Conservation (phyloP, 1,140 invertebrate species). For the Calliphora vicina region DNA sequence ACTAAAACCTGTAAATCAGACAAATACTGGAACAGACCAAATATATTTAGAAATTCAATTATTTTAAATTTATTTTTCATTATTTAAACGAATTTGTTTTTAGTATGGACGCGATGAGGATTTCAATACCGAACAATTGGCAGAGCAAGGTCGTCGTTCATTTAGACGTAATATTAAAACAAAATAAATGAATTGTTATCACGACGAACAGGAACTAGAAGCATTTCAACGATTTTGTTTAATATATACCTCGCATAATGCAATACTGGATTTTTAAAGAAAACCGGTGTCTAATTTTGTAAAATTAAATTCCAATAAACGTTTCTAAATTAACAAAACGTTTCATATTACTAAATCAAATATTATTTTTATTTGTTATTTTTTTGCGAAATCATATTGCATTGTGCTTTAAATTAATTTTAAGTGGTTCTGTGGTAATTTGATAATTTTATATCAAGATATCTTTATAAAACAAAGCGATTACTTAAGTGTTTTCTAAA, state of each 20-base stretch:
- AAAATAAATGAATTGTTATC: conserved; percentile 16
- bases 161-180: conserved; percentile 49
- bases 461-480: too few species aligned
- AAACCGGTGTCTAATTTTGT: not conserved
- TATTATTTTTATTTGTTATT: too few species aligned
- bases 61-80: not conserved
- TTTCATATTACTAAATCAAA: not conserved
- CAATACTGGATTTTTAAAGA: not conserved
- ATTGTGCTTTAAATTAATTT: too few species aligned
- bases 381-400: too few species aligned
- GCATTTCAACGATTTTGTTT: not conserved
- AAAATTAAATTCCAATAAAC: not conserved
- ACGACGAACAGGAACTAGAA: not conserved
- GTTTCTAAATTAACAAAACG: not conserved
- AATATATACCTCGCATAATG: conserved; percentile 2
- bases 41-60: not conserved
- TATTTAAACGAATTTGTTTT: not conserved
- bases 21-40: too few species aligned
- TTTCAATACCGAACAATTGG: conserved; percentile 52
- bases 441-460: too few species aligned
- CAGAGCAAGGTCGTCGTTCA: conserved; percentile 54
- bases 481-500: too few species aligned
- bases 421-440: too few species aligned
- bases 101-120: conserved; percentile 58
- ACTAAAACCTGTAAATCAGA: too few species aligned